Base-by-base conservation (phyloP, 2,888 invertebrate genomes). In the Tetramorium bicarinatum region DNA sequence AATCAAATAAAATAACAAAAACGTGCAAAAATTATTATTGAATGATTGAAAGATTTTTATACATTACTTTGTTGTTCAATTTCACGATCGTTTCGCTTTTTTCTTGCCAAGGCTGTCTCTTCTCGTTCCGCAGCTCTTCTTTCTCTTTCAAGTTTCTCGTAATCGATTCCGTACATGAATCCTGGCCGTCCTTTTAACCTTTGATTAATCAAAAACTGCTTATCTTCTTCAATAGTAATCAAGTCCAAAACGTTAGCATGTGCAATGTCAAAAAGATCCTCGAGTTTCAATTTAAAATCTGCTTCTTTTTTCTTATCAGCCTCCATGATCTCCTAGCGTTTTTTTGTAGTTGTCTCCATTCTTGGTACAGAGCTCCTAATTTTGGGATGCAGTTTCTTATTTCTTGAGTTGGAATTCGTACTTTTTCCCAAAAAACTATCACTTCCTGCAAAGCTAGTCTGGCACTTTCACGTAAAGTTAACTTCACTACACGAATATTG, bases 321-420 rank as follows among this genome's bases (percentile, higher is more conserved):
- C 69, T 85, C 84, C 21, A 59, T 61, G 84, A 82, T 88, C 87
- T 89, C 82, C 87, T 84, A n/a, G 49, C 75, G 86, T 91, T 91
- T 86, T 87, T 88, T 91, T 90, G 92, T 88, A 93, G 84, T 44
- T 91, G 90, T 74, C 92, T 88, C 93, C 92, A 93, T 91, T 89
- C 88, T 82, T 92, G 87, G 87, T 93, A 89, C 76, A 93, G 86
- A 72, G 81, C 85, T 71, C 87, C 85, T 44, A 90, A 83, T 86
- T 90, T 90, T 29, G 89, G 79, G 56, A 85, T 77, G 66, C 90
- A 89, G 59, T 83, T 79, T 56, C 76, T 77, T 34, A 67, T 66
- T 2, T 82, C 75, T 56, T 74, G 77, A 44, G 83, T 87, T 47
- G 87, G 85, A 44, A 88, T 84, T 54, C 82, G 83, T 44, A 87